Base-by-base conservation (phyloP, 2,888 invertebrate genomes). In the Drosophila histrio region DNA sequence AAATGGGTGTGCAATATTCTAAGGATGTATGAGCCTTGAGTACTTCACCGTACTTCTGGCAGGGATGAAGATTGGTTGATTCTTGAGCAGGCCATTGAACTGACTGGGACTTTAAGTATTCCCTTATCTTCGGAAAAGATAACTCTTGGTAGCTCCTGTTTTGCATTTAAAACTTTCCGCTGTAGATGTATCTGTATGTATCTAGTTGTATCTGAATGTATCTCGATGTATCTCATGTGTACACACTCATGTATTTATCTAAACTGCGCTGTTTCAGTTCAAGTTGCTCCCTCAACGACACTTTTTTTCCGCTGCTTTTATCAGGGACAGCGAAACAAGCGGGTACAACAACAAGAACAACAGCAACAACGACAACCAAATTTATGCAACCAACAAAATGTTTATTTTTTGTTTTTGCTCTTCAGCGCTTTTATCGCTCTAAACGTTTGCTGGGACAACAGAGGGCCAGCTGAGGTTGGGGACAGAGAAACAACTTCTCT, bases 361-460 rank as follows among this genome's bases (percentile, higher is more conserved):
- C 41, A 50, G 2, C 44, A 44, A 7, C 21, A 13, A 21, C 53
- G 60, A 52, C 34, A 63, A 52, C 64, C 49, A 77, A 83, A 83
- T 83, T 86, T 83, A 83, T 82, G 83, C 82, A 86, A 84, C 83
- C 73, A 83, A 77, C 79, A 77, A 83, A 80, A 83, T 86, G 71
- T 79, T 78, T 67, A 26, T 30, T 49, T 65, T 46, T 39, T 60
- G 11, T 59, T 30, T 52, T 17, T 19, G 24, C 52, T 63, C 64
- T 49, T 52, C 65, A 59, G 65, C 68, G 60, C 71, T 81, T 83
- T 86, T 74, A 77, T 79, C 79, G 84, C 73, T 67, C 64, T 62
- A 71, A 83, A 63, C 62, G 78, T 53, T 74, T 62, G 57, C 49
- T 50, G 44, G 60, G 58, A 66, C 53, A 61, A 52, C 43, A 24